Conservation (phyloP, 1,140 invertebrate species). For the Phymastichus coffea region DNA sequence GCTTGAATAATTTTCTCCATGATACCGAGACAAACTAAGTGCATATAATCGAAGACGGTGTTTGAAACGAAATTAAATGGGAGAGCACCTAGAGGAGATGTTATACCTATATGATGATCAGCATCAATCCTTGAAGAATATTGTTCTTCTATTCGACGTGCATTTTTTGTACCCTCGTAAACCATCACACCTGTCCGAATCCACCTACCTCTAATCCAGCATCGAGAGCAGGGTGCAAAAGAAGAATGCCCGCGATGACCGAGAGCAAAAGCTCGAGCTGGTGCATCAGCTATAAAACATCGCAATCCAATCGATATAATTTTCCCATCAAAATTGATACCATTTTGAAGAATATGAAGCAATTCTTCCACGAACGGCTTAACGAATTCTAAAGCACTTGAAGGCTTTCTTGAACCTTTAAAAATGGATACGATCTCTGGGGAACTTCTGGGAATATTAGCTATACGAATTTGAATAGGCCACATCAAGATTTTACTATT, state of each 20-base stretch:
- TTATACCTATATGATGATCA: slow-evolving; percentile 21
- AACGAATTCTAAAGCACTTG: slow-evolving; percentile 18
- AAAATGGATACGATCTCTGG: slow-evolving; percentile 20
- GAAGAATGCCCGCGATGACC: slow-evolving; percentile 21
- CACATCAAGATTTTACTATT: background rate
- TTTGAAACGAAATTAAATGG: too few species aligned
- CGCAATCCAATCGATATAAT: slow-evolving; percentile 9
- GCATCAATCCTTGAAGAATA: slow-evolving; percentile 19
- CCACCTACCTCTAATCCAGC: slow-evolving; percentile 10
- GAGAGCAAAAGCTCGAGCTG: slow-evolving; percentile 20
- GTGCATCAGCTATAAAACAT: slow-evolving; percentile 30
- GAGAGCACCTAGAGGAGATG: slow-evolving; percentile 21
- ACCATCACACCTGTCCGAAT: background rate
- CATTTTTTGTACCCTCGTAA: background rate
- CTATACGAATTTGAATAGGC: background rate
- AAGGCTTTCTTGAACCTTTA: slow-evolving; percentile 23
- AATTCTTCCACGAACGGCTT: background rate
- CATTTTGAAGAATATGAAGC: background rate
- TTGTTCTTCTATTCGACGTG: slow-evolving; percentile 13
- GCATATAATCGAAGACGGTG: too few species aligned
- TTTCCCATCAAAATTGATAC: slow-evolving; percentile 1
- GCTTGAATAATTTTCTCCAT: slow-evolving; percentile 23
- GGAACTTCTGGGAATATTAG: background rate
- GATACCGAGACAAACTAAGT: too few species aligned
- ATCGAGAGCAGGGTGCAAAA: slow-evolving; percentile 17